Conservation (phyloP, 1,140 invertebrate species). For the Mycetomoellerius zeteki region DNA sequence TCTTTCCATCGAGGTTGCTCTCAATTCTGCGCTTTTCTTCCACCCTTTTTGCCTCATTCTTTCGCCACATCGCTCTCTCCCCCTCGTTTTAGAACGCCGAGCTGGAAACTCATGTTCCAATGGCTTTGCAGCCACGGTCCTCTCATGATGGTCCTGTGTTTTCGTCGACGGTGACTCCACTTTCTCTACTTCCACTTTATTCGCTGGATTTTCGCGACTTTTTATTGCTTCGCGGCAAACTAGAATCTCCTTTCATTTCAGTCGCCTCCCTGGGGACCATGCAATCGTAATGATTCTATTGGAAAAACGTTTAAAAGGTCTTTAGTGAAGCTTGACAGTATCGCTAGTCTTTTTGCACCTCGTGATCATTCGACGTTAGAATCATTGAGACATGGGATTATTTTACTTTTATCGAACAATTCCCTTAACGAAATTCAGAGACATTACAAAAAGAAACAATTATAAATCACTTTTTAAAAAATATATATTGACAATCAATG, state of each 20-base stretch:
- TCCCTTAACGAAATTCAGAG: neutral
- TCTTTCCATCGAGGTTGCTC: slow-evolving; percentile 65
- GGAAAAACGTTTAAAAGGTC: slow-evolving; percentile 38
- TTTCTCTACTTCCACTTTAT: slow-evolving; percentile 32
- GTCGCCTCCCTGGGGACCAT: neutral
- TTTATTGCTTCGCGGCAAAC: slow-evolving; percentile 21
- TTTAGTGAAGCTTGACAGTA: slow-evolving; percentile 10
- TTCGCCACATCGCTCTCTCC: slow-evolving; percentile 1
- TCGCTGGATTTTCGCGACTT: slow-evolving; percentile 20
- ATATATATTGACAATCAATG: neutral
- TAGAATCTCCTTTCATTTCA: slow-evolving; percentile 37
- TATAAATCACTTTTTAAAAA: neutral
- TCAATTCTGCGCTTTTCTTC: slow-evolving; percentile 47
- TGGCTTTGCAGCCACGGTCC: slow-evolving; percentile 27
- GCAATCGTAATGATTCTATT: slow-evolving; percentile 38
- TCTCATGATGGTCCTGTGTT: slow-evolving; percentile 34
- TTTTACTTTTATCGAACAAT: neutral
- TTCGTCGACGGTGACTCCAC: slow-evolving; percentile 23
- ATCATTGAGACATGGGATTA: neutral
- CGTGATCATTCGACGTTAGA: neutral
- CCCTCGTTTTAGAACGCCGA: slow-evolving; percentile 11
- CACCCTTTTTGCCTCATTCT: slow-evolving; percentile 34
- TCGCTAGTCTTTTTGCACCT: neutral
- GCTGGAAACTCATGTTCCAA: slow-evolving; percentile 57
- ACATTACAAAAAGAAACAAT: neutral